Evolutionary conservation across 37 sponge, comb jelly and placozoan species (phyloP), one percentile per base, ranked within the genome.

Genomic region (Ianthella basta): DNA sequence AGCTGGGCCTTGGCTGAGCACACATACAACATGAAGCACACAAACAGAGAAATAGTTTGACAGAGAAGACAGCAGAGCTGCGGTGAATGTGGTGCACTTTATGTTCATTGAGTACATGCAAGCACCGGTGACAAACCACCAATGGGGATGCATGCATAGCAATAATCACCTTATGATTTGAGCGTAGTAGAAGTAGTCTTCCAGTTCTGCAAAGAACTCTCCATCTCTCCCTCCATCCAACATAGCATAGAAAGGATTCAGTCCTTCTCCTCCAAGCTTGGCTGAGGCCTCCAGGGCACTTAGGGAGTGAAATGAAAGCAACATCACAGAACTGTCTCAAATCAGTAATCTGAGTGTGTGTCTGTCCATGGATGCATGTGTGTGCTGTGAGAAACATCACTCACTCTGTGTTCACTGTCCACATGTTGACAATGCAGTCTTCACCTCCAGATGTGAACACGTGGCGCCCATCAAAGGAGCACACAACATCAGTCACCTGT

Each of bases 171-270:
- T 89, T 56, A 83, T 92, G 65, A 98, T 92, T 63, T 98, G 99
- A 33, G 97, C 93, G 83, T 98, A 98, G 88, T 96, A 98, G 94
- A 98, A 98, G 83, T 89, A 92, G 27, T 98, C 94, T 75, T 98
- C 97, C 86, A 98, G 81, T 67, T 98, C 97, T 15, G 86, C 40
- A 81, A 89, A 96, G 66, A 98, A 94, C 77, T 84, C 90, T 23
- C 99, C 99, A 35, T 91, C 91, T 60, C 93, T 84, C 23, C 99
- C 99, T 55, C 99, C 99, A 37, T 98, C 95, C 64, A 98, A 82
- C 84, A 98, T 88, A 40, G 88, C 79, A 59, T 98, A 98, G 90
- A 98, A 98, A 5, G 99, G 99, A 18, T 61, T 85, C 75, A 98
- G 80, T 37, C 85, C 99, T 5, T 83, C 86, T 27, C 99, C 99